Conservation (phyloP, 1,140 invertebrate genomes). For the Lanistes nyassanus region DNA sequence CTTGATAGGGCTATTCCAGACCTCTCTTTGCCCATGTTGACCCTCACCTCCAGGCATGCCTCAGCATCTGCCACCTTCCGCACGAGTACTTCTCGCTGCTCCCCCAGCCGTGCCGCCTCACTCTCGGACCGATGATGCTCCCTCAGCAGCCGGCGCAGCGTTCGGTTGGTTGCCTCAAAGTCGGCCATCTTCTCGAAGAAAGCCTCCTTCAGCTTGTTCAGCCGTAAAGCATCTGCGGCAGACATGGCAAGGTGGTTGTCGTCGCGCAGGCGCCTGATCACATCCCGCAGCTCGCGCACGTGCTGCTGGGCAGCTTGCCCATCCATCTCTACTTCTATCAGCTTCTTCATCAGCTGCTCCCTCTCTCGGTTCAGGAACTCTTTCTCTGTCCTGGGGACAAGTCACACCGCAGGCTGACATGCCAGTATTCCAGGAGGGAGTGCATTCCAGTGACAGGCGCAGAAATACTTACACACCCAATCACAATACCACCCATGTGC, state of each 20-base stretch:
- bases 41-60: constrained; percentile 53
- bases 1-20: no score
- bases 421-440: background rate
- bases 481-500: no score
- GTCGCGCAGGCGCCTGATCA: constrained; percentile 50
- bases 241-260: constrained; percentile 48
- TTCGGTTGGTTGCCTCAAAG: constrained; percentile 63
- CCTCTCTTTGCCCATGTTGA: background rate
- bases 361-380: constrained; percentile 51
- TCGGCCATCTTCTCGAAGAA: constrained; percentile 61
- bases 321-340: constrained; percentile 66
- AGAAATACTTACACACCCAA: no score
- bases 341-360: constrained; percentile 64
- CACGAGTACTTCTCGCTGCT: constrained; percentile 62
- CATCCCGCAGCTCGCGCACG: constrained; percentile 50
- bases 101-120: constrained; percentile 48
- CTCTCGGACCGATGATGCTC: constrained; percentile 62
- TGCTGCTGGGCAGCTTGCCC: constrained; percentile 62
- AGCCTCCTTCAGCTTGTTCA: constrained; percentile 59
- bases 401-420: background rate
- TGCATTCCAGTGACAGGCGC: constrained; percentile 12
- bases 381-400: constrained; percentile 22
- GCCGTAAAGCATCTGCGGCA: constrained; percentile 43
- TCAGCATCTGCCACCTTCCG: constrained; percentile 57
- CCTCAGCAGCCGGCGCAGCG: constrained; percentile 55